Base-by-base conservation (phyloP, 1,140 invertebrate genomes). In the Octopus sinensis region DNA sequence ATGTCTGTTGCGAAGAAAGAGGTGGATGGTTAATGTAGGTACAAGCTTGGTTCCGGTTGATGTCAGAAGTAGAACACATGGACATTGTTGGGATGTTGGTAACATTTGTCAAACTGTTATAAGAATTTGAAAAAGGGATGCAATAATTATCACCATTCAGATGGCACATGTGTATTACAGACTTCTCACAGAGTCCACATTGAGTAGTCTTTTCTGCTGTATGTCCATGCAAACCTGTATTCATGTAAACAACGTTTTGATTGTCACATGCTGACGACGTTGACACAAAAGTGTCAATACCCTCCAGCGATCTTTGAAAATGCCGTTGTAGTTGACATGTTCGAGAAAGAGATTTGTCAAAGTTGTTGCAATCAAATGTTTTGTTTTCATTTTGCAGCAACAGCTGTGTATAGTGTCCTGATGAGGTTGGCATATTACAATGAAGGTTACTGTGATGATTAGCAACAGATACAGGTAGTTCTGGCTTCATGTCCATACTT, bases 311-410 rank as follows among this genome's bases (percentile, higher is more conserved):
- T 23, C 68, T 73, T 23, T 73, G 68, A 23, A 73, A 23, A 73
- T 73, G 68, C 30, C 68, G 68, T 23, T 73, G 68, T 23, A 73
- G 30, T 23, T 73, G 68, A 17, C 68, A 73, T 13, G 68, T 73
- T 13, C 30, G 68, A 13, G 68, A 73, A n/a, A 73, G 0, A 13
- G 68, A 73, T 13, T 73, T 73, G 17, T 73, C 68, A 17, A 73
- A 73, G 17, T 23, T 23, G 13, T 73, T 13, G 13, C 68, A 73
- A 13, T 73, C 68, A 23, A 73, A 73, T 73, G 68, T 13, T 73
- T 73, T 73, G 68, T 73, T 73, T 73, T 73, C 68, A 73, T 73
- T 73, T 17, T 73, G 68, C 17, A 73, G 17, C 9, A 73, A 17
- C 13, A 73, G 13, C 13, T 73, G 68, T 10, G 68, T 73, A 6